These are phyloP conservation scores for Recurvirostra avosetta DNA, from an alignment of 2,113 vertebrate species.

Conservation along the genomic window DNA sequence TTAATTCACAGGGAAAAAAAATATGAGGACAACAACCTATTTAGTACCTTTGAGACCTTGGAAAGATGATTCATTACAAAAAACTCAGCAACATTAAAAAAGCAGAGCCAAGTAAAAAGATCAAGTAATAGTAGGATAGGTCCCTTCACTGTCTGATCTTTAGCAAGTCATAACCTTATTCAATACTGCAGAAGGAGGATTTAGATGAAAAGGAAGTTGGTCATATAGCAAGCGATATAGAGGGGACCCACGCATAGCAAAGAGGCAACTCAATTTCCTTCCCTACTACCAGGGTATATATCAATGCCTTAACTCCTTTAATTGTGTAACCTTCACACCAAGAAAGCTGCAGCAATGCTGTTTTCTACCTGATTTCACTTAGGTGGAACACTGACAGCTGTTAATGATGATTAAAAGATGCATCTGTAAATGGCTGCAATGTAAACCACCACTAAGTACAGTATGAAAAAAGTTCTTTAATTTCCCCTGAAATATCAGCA, in stretches of 20 bases:
- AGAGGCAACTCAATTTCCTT: neutral
- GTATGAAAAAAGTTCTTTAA: neutral
- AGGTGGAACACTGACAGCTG: neutral
- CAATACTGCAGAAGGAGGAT: neutral
- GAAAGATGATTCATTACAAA: neutral
- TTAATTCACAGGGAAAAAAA: neutral
- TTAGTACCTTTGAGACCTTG: neutral
- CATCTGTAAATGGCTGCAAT: neutral
- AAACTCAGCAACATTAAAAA: neutral
- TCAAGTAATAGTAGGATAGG: neutral
- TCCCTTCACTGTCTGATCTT: neutral
- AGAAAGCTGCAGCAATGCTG: neutral
- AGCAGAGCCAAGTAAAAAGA: neutral
- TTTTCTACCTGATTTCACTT: neutral
- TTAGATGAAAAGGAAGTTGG: neutral
- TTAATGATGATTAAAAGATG: neutral
- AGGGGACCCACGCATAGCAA: neutral
- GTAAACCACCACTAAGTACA: neutral
- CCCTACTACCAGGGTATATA: neutral
- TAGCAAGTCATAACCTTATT: neutral
- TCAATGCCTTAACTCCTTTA: neutral
- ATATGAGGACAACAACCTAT: neutral
- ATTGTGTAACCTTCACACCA: neutral
- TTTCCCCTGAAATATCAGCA: neutral
- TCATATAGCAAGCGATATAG: neutral